Base-by-base conservation (phyloP, 2,113 vertebrate genomes). In the Agapornis roseicollis region DNA sequence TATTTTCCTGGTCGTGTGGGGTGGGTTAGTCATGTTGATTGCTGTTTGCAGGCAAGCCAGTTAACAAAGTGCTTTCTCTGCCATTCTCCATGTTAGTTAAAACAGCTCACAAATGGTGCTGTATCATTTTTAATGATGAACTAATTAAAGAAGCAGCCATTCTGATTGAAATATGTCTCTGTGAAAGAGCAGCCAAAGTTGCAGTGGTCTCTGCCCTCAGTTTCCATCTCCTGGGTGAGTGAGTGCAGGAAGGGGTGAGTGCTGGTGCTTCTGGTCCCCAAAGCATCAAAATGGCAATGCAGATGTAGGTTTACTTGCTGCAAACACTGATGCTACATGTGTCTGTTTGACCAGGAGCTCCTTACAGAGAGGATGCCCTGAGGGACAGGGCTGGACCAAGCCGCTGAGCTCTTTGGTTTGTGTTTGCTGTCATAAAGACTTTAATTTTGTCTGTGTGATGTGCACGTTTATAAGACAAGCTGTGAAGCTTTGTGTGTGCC, bases 281-380 rank as follows among this genome's bases (percentile, higher is more conserved):
- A 15, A 3, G 5, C 27, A 11, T 19, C 70, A 6, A 17, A 66
- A 47, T 2, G 31, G 24, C 19, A 9, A 5, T 3, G 25, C 1
- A 58, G 31, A 8, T 4, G 47, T 3, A n/a, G 49, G 13, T 31
- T 73, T 78, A 22, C 29, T 60, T 17, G 39, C 28, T 41, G 61
- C 37, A 58, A 53, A 46, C 2, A 1, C 0, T 3, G 14, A 6
- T 52, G 23, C 64, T 29, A 15, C 44, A 16, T 12, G 11, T 15
- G 55, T 29, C 33, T 5, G 0, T 33, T 14, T 37, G 29, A 16
- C 2, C 63, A 35, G 47, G 25, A 28, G 39, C 6, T 16, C 25
- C 15, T 42, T 27, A 10, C 39, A 37, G 61, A n/a, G 27, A 56
- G 4, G 50, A 33, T 56, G 37, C 13, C 15, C 41, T 29, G 41